These are phyloP conservation scores for Drosophila helvetica DNA, from an alignment of 2,888 invertebrate genomes.

Conservation along the genomic window DNA sequence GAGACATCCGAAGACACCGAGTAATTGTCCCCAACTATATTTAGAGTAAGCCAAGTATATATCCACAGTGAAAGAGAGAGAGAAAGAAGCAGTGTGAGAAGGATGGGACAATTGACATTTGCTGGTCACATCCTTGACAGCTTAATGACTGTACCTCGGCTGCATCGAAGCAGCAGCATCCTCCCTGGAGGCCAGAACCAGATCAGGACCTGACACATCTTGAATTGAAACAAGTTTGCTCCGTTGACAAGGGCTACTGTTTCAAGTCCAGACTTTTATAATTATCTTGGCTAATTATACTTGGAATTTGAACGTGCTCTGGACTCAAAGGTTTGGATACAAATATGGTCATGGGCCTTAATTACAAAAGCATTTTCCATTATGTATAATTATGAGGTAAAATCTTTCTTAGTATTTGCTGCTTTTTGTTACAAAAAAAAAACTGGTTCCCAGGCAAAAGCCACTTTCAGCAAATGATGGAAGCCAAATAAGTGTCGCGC, in stretches of 20 bases:
- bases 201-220: constrained; percentile 37
- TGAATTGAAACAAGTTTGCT: constrained; percentile 68
- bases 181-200: background rate
- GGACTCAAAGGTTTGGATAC: constrained; percentile 30
- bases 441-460: constrained; percentile 62
- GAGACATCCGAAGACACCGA: constrained; percentile 14
- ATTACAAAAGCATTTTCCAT: constrained; percentile 64
- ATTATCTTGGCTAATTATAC: constrained; percentile 78
- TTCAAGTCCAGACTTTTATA: constrained; percentile 60
- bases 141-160: constrained; percentile 51
- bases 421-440: constrained; percentile 14
- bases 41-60: constrained; percentile 12
- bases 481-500: constrained; percentile 68
- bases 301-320: constrained; percentile 66
- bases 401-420: constrained; percentile 7
- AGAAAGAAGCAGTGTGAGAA: background rate
- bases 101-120: constrained; percentile 53
- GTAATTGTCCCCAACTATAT: constrained; percentile 42
- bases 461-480: constrained; percentile 58
- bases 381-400: constrained; percentile 54
- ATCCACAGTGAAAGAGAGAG: background rate
- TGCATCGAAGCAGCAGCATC: background rate
- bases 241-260: constrained; percentile 5
- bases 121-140: constrained; percentile 61
- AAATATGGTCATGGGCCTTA: constrained; percentile 41